phyloP scores from a whole-genome alignment of 2,888 invertebrate species.

The Nomada ferruginata region DNA sequence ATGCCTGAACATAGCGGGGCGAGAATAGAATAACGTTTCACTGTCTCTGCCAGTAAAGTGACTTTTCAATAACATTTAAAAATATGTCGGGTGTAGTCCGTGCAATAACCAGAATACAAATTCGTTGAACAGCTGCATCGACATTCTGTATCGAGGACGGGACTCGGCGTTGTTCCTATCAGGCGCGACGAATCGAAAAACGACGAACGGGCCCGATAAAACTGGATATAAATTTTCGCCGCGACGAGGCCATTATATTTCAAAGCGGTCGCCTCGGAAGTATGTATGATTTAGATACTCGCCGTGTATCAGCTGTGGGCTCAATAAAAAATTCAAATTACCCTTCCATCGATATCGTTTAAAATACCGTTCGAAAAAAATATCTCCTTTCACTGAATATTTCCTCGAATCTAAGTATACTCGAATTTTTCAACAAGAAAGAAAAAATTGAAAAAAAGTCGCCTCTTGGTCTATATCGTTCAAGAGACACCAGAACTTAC shows the following conservation, averaged over 20 bases:
- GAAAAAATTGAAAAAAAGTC: background rate
- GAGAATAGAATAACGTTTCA: background rate
- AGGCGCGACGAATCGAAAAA: constrained; percentile 39
- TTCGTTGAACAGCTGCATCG: constrained; percentile 1
- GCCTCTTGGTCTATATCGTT: background rate
- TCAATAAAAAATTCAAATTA: constrained; percentile 54
- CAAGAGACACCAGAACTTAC: background rate
- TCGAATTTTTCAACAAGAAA: constrained; percentile 15
- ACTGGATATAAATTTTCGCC: constrained; percentile 52
- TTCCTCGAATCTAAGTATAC: background rate
- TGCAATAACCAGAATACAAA: constrained; percentile 18
- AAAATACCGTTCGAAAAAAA: constrained; percentile 17
- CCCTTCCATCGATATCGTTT: constrained; percentile 39
- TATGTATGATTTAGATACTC: constrained; percentile 56
- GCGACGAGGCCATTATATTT: constrained; percentile 58
- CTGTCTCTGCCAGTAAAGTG: background rate
- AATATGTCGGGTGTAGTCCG: constrained; percentile 2
- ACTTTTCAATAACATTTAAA: background rate
- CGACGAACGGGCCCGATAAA: constrained; percentile 44
- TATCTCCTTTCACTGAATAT: background rate
- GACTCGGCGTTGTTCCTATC: constrained; percentile 25
- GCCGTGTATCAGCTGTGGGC: constrained; percentile 25
- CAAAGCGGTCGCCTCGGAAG: constrained; percentile 25
- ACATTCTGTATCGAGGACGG: constrained; percentile 14
- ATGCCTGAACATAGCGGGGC: too few relatives aligned